Base-by-base conservation (phyloP, 2,888 invertebrate genomes). In the Pterostichus madidus region DNA sequence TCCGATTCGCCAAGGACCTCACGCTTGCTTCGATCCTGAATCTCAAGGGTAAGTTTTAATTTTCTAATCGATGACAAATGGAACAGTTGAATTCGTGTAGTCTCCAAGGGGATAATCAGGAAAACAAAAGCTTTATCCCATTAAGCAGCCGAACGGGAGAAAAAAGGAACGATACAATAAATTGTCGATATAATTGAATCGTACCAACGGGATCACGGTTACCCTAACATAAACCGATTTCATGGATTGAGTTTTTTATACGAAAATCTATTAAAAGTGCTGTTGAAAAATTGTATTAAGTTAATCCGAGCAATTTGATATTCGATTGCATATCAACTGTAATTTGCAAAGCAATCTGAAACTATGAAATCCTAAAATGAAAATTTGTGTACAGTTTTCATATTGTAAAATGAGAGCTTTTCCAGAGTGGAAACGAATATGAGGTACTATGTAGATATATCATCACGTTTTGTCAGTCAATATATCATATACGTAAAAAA, bases 1-100 rank as follows among this genome's bases (percentile, higher is more conserved):
- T 64, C 32, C 64, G 11, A 64, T 35, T 35, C 64, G 11, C n/a
- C 13, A 49, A 49, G 49, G 11, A 5, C 11, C 49, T 10, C 64
- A 6, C 2, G 64, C 35, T 8, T 64, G n/a, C 13, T 64, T 11
- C 32, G 13, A 35, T 64, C 32, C 11, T n/a, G 39, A 3, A 35
- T 32, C 64, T 64, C 64, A 39, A 64, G 68, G 68, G 68, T 17
- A 68, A 44, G 44, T 79, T 79, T 64, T 79, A 61, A 79, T 79
- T 79, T 79, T 64, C 64, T 79, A 79, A 61, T 79, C 78, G 78
- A 78, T 59, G 78, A 78, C 56, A 78, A 78, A 79, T 79, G 79
- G 11, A 64, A 79, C 49, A 79, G n/a, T 59, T 64, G 61, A 44
- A 71, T 76, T 76, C 32, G 32, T 76, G 32, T 76, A 76, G n/a